Base-by-base conservation (phyloP, 1,140 invertebrate genomes). In the Drosophila sproati region DNA sequence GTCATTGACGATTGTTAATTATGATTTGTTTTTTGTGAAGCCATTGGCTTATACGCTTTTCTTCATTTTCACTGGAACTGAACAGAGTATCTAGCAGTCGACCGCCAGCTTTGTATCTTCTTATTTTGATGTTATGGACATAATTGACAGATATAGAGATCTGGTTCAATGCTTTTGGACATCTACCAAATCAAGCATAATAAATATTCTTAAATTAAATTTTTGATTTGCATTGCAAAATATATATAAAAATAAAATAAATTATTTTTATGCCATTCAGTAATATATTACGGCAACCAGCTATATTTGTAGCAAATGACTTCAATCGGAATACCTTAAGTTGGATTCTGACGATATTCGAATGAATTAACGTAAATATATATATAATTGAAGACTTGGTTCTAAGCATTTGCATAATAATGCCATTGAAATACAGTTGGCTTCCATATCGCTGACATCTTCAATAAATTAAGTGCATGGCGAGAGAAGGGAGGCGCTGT, bases 361-460 rank as follows among this genome's bases (percentile, higher is more conserved):
- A 29, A 50, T 5, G 28, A 50, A 31, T 32, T 52, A 12, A 37
- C 34, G 20, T 20, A 20, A 20, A 20, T 20, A 20, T 20, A 20
- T 20, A 20, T 20, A 37, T 35, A 5, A 4, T 12, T 3, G 34
- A 39, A 50, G 51, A 71, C 45, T 48, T 50, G 47, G 50, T 55
- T 70, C 48, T 63, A 5, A 43, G 1, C 56, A 70, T 50, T 52
- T 56, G 60, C 74, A 80, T 77, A 73, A 73, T 82, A 73, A 70
- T 66, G 56, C 43, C 77, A 77, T 73, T 48, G 39, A 35, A n/a
- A 62, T 45, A 61, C 55, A 34, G 12, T 47, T 70, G 52, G 37
- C 45, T 45, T 60, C 68, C 41, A 64, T 75, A 59, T 52, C 43
- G 59, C 43, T 69, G 82, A 78, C 82, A 86, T 59, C 70, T 52